Base-by-base conservation (phyloP, 1,140 invertebrate genomes). In the Drosophila nebulosa region DNA sequence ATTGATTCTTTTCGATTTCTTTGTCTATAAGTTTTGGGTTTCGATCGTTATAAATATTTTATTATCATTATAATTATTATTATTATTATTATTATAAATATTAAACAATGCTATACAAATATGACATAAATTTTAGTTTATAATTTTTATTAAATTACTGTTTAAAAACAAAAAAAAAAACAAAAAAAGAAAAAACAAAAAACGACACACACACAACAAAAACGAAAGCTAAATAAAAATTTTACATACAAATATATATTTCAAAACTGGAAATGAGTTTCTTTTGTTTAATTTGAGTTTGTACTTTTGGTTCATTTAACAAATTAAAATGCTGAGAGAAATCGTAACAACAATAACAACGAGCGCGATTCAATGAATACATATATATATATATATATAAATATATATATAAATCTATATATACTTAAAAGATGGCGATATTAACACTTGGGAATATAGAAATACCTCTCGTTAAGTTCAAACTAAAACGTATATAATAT, bases 391-490 rank as follows among this genome's bases (percentile, higher is more conserved):
- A 36, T 52, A 50, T 57, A 35, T 69, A 62, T 59, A 64, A 53
- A 52, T 50, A 66, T 30, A 30, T 30, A 30, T 30, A 30, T n/a
- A n/a, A n/a, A 64, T 58, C 50, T 50, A 66, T 30, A 30, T 30
- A 30, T 30, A 30, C 10, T 30, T 24, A 72, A 76, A 72, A 39
- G 68, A 30, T 16, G 58, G 74, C 76, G 75, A 89, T 80, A 88
- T 79, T 86, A 78, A 86, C 61, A 90, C 85, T 88, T 90, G 85
- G 78, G 83, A 90, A 91, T 89, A 91, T 91, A 91, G 74, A 91
- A 91, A 91, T 91, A 91, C 90, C 90, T 91, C 90, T 91, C 76
- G 83, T 91, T 91, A 89, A 91, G 90, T 91, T 91, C 90, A 91
- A 91, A 90, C n/a, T 62, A 60, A 69, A 42, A 74, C 67, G 53